These are phyloP conservation scores for Molossus molossus DNA, from an alignment of 2,797 vertebrate genomes.

Conservation along the genomic window DNA sequence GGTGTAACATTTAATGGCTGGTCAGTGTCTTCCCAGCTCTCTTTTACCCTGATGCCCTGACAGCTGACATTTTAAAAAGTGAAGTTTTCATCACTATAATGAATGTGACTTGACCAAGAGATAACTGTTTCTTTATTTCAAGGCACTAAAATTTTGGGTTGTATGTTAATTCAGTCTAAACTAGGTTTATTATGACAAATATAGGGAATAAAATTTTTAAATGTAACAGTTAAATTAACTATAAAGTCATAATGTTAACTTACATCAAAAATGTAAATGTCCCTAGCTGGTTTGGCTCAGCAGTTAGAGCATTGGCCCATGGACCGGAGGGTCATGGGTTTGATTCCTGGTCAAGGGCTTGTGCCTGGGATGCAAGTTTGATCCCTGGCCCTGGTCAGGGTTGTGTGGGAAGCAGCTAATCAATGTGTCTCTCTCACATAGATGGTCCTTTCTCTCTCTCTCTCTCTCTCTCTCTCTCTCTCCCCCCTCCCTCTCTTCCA, in stretches of 20 bases:
- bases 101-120: not conserved
- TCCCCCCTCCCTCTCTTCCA: too few relatives aligned
- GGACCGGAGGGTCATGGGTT: too few relatives aligned
- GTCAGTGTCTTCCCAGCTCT: not conserved
- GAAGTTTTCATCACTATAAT: not conserved
- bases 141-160: not conserved
- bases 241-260: not conserved
- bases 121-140: not conserved
- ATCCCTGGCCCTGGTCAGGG: too few relatives aligned
- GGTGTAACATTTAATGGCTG: not conserved
- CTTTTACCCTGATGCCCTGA: not conserved
- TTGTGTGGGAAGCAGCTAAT: too few relatives aligned
- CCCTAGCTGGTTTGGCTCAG: too few relatives aligned
- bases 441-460: too few relatives aligned
- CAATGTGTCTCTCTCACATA: too few relatives aligned
- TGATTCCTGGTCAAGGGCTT: too few relatives aligned
- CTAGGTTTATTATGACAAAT: constrained; percentile 5
- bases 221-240: not conserved
- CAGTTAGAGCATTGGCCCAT: too few relatives aligned
- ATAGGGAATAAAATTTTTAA: not conserved
- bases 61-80: not conserved
- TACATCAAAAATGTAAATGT: not conserved
- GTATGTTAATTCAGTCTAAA: not conserved
- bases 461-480: too few relatives aligned
- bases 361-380: too few relatives aligned